Evolutionary conservation across 2,113 vertebrate genomes (phyloP).

Genomic region (Cyanoramphus novaezelandiae): DNA sequence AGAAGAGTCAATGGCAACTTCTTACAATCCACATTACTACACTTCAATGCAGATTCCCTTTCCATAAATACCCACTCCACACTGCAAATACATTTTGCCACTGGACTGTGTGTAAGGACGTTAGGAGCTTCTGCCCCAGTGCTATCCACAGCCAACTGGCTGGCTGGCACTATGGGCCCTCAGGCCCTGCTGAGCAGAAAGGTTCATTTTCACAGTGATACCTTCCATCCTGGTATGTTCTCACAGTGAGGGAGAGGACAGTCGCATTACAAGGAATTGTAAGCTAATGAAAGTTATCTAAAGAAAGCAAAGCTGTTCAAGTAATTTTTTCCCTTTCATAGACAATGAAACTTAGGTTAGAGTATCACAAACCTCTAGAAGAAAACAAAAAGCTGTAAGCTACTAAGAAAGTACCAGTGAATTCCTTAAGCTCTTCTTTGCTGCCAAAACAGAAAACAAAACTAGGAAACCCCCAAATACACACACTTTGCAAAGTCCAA

Average conservation of each 20-base stretch:
- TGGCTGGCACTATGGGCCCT: not conserved
- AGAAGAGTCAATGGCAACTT: not conserved
- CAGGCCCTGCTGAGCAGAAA: not conserved
- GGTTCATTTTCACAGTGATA: not conserved
- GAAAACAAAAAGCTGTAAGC: not conserved
- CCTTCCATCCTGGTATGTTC: not conserved
- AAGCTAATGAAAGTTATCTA: not conserved
- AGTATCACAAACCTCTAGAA: not conserved
- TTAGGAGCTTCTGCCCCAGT: not conserved
- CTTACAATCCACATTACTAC: not conserved
- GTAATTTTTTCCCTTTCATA: not conserved
- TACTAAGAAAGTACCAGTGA: not conserved
- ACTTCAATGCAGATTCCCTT: not conserved
- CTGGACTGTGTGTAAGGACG: not conserved
- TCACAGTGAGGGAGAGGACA: not conserved
- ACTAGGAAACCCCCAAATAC: not conserved
- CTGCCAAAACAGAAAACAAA: not conserved
- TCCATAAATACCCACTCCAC: not conserved
- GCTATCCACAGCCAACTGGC: not conserved
- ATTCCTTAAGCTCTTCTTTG: not conserved
- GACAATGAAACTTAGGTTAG: not conserved
- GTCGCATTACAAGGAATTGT: not conserved
- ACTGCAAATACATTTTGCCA: not conserved
- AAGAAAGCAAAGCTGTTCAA: not conserved
- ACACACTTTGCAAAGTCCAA: rapidly evolving